A percentile compares a stretch with the other conserved stretches of the same genome.
Conservation (phyloP, 2,113 vertebrate species). For the Aegotheles bennettii region DNA sequence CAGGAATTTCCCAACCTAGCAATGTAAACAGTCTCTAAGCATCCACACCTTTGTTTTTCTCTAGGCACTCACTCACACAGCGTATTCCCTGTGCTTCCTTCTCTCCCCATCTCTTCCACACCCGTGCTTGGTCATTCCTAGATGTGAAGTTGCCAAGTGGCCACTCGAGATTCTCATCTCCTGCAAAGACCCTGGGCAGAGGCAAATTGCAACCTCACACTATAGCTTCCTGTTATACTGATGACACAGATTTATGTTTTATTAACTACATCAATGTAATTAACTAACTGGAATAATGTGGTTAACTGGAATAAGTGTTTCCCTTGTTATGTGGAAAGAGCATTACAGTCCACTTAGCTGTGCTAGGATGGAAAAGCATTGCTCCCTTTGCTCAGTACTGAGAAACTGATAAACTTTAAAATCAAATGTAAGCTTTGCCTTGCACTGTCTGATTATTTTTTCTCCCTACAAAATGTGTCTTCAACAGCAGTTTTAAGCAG, state of each 20-base stretch:
- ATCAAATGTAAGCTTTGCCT: background rate
- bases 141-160: rapidly evolving
- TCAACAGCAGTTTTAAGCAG: background rate
- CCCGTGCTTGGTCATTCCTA: rapidly evolving
- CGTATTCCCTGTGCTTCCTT: rapidly evolving
- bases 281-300: background rate
- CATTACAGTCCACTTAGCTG: rapidly evolving
- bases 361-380: background rate
- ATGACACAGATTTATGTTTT: too few species aligned
- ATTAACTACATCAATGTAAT: background rate
- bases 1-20: background rate
- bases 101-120: background rate
- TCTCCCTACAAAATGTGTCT: background rate
- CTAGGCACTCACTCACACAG: rapidly evolving
- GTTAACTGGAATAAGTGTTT: background rate
- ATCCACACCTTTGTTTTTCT: background rate
- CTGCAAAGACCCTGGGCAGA: background rate
- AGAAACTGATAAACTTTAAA: background rate
- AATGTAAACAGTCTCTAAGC: background rate
- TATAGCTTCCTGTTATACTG: background rate
- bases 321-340: background rate
- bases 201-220: background rate
- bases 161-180: background rate
- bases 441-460: background rate
- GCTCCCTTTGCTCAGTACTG: background rate